A percentile compares a stretch with the other conserved stretches of the same genome.
phyloP scores from a whole-genome alignment of 2,797 vertebrate genomes.

The Florisuga fusca region DNA sequence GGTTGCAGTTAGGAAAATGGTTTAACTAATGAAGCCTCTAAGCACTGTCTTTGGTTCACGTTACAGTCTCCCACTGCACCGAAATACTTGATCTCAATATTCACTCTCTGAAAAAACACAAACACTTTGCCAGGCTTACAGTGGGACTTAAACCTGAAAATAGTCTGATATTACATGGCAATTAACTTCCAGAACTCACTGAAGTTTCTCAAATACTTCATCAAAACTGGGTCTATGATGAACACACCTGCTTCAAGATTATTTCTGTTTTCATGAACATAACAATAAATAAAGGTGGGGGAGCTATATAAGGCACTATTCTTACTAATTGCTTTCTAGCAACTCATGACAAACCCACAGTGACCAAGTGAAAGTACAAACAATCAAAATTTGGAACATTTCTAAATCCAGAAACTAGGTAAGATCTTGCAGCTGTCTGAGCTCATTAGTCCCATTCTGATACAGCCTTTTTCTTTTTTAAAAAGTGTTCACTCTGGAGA shows the following conservation, averaged over 20 bases:
- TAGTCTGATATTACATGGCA: accelerated
- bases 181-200: background rate
- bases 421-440: background rate
- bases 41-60: background rate
- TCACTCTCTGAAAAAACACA: background rate
- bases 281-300: background rate
- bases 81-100: background rate
- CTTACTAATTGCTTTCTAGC: background rate
- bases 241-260: background rate
- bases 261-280: background rate
- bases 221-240: background rate
- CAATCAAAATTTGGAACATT: too few relatives aligned
- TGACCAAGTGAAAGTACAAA: too few relatives aligned
- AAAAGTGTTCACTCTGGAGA: background rate
- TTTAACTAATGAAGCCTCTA: background rate
- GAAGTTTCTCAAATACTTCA: background rate
- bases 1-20: background rate
- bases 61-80: background rate
- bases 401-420: background rate
- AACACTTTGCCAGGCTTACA: background rate
- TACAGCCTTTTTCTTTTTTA: background rate
- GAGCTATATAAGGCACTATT: background rate
- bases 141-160: background rate
- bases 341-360: background rate
- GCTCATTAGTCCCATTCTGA: background rate